Evolutionary conservation across 2,113 vertebrate genomes (phyloP), one percentile per base, ranked within the genome.

Genomic region (Lagopus muta): DNA sequence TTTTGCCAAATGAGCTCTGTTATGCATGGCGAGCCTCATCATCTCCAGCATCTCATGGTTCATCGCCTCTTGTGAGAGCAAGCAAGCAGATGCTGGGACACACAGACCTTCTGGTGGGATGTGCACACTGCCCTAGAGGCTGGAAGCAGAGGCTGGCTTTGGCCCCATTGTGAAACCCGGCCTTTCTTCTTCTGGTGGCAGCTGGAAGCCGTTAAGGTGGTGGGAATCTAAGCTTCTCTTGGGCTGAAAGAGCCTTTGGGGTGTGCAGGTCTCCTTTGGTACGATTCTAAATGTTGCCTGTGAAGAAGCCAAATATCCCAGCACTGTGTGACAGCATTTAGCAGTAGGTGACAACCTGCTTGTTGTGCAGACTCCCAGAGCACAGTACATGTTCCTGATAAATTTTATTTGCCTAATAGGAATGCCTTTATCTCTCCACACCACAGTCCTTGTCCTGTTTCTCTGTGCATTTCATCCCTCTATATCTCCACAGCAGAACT

Each of bases 371-470:
- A 25, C 69, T 84, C 82, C 58, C 5, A 12, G 72, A 93, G 69
- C 43, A n/a, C 84, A 79, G 92, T 20, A 36, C 52, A 47, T 6
- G 22, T 42, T 76, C 69, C n/a, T 75, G 89, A 89, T 82, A 43
- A 27, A 85, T 88, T 96, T 78, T 88, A 88, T 95, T 96, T 95
- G 65, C 81, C 76, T 88, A 95, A 75, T 16, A 55, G 80, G 69
- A 86, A 87, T 55, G 83, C 86, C 93, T 77, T 96, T 91, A 95
- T 74, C 88, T 94, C 65, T 54, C 48, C 66, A n/a, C 77, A 90
- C 77, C 72, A 47, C 28, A 64, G 62, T 67, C 43, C 52, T 70
- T 30, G 12, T 32, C 80, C 70, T 73, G 67, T 13, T 15, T 3
- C 65, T 19, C n/a, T 40, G 60, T 57, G 55, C 77, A 85, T 61